Evolutionary conservation across 1,140 invertebrate genomes (phyloP).

Genomic region (Pararge aegeria): DNA sequence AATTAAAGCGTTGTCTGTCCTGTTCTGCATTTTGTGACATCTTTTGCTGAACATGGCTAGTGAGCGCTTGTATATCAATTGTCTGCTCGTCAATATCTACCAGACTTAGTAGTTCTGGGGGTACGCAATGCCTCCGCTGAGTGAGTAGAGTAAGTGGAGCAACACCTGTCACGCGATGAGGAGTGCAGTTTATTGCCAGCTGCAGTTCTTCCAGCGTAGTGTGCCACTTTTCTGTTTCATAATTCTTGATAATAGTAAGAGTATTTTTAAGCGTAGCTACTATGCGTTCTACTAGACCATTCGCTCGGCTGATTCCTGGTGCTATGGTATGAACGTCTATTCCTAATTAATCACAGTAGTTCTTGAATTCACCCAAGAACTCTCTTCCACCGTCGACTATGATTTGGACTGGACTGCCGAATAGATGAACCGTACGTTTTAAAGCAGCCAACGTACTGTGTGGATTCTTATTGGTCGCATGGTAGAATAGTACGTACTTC

Average conservation of each 20-base stretch:
- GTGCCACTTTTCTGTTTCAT: constrained; percentile 36
- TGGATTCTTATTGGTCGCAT: constrained; percentile 37
- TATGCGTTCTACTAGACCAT: constrained; percentile 28
- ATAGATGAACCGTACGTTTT: constrained; percentile 36
- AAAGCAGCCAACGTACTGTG: too few species aligned
- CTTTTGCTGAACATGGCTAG: constrained; percentile 30
- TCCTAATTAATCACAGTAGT: constrained; percentile 31
- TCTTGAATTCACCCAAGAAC: constrained; percentile 39
- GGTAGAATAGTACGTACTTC: constrained; percentile 35
- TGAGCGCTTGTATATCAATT: constrained; percentile 32
- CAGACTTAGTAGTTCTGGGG: too few species aligned
- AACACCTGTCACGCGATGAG: constrained; percentile 29
- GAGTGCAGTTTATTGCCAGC: constrained; percentile 38
- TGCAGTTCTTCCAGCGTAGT: constrained; percentile 32
- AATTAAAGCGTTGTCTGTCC: constrained; percentile 32
- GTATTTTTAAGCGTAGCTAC: constrained; percentile 37
- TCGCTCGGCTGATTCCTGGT: constrained; percentile 40
- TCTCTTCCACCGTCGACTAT: constrained; percentile 40
- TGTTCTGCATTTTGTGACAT: constrained; percentile 23
- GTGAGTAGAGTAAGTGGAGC: constrained; percentile 24
- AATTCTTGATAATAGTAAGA: constrained; percentile 37
- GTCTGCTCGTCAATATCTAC: constrained; percentile 32
- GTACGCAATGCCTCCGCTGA: constrained; percentile 15
- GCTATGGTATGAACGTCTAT: constrained; percentile 35
- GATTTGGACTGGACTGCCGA: constrained; percentile 39